Conservation (phyloP, 2,888 invertebrate species). For the Leptodirus hochenwartii region DNA sequence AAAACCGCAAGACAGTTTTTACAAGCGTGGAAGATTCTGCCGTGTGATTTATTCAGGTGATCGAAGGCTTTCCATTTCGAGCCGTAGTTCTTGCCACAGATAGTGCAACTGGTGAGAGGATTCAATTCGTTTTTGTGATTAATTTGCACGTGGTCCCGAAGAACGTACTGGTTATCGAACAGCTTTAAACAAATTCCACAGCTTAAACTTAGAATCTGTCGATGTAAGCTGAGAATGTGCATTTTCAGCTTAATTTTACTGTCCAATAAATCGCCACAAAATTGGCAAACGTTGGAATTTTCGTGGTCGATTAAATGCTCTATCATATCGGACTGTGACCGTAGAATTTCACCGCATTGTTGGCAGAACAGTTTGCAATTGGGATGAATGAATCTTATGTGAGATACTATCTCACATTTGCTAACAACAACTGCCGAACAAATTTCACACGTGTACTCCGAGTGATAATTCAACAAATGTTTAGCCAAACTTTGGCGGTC, state of each 20-base stretch:
- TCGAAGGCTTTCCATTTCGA: conserved; percentile 40
- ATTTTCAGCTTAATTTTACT: conserved; percentile 38
- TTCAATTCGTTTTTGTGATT: conserved; percentile 30
- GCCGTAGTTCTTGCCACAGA: conserved; percentile 39
- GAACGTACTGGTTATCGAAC: conserved; percentile 33
- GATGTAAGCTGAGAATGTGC: conserved; percentile 35
- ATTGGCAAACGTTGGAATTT: conserved; percentile 34
- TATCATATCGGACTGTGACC: conserved; percentile 31
- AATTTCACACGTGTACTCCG: conserved; percentile 32
- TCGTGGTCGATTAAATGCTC: conserved; percentile 33
- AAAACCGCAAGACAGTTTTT: conserved; percentile 40
- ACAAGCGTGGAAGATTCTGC: conserved; percentile 35
- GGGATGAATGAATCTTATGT: conserved; percentile 35
- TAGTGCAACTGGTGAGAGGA: conserved; percentile 34
- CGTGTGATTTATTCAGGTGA: conserved; percentile 38
- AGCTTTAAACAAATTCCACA: conserved; percentile 38
- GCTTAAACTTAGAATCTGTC: conserved; percentile 34
- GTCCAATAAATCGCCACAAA: conserved; percentile 36
- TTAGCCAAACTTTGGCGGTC: conserved; percentile 34
- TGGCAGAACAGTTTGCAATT: conserved; percentile 33
- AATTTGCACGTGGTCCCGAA: conserved; percentile 34
- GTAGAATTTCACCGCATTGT: conserved; percentile 33
- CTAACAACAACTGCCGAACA: conserved; percentile 31
- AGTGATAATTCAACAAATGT: conserved; percentile 34
- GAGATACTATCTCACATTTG: conserved; percentile 36